Evolutionary conservation across 2,113 vertebrate species (phyloP).

Genomic region (Hystrix brachyura): DNA sequence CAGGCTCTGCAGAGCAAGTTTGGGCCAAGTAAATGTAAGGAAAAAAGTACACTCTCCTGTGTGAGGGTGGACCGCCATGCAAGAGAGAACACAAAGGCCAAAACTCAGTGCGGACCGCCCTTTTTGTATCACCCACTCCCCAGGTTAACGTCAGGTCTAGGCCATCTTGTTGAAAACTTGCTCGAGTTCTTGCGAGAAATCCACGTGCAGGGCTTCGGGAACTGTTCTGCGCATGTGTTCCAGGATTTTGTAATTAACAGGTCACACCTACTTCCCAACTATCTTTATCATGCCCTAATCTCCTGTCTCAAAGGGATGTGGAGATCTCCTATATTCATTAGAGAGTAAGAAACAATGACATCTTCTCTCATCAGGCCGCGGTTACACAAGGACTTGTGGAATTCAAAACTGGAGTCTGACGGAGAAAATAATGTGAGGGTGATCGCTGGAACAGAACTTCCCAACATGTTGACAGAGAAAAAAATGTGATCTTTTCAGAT

Average conservation of each 20-base stretch:
- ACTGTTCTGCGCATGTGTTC: background rate
- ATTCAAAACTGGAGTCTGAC: background rate
- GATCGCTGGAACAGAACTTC: background rate
- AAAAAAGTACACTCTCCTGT: background rate
- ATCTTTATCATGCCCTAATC: background rate
- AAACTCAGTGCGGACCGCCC: background rate
- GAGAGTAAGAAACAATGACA: background rate
- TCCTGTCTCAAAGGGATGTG: background rate
- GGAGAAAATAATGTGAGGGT: background rate
- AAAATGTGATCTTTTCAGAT: background rate
- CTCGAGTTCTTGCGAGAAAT: background rate
- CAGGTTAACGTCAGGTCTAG: background rate
- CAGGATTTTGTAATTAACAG: background rate
- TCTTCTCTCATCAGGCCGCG: background rate
- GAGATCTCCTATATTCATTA: background rate
- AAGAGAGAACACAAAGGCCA: background rate
- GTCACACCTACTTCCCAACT: background rate
- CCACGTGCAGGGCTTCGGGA: background rate
- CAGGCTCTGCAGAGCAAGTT: background rate
- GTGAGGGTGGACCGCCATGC: background rate
- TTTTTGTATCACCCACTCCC: background rate
- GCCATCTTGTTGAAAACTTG: background rate
- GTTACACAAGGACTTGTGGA: background rate
- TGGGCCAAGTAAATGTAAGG: background rate
- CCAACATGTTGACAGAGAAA: background rate